Percentiles rank a stretch among this genome's conserved stretches.
These are phyloP conservation scores for Asbolus verrucosus DNA, from an alignment of 1,140 invertebrate genomes.

Conservation along the genomic window DNA sequence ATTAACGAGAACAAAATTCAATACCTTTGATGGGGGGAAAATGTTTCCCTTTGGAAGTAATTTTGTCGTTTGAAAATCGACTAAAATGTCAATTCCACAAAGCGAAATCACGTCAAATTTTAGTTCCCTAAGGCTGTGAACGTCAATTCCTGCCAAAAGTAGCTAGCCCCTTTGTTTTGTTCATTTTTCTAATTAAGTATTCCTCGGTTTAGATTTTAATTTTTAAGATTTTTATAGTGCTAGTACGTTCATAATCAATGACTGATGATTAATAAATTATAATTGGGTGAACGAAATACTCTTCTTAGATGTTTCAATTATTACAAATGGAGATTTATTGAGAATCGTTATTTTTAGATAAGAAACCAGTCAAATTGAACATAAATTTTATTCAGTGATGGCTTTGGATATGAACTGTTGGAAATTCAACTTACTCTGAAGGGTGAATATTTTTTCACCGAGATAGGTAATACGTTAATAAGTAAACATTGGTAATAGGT, in stretches of 20 bases:
- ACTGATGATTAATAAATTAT: neutral
- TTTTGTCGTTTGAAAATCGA: slow-evolving; percentile 21
- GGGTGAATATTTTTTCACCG: too few species aligned
- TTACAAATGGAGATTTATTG: too few species aligned
- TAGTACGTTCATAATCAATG: neutral
- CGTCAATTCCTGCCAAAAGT: slow-evolving; percentile 7
- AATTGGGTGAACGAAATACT: neutral
- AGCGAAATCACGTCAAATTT: slow-evolving; percentile 16
- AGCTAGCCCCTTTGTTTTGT: neutral
- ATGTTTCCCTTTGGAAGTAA: slow-evolving; percentile 16
- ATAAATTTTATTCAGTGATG: too few species aligned
- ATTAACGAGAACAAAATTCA: slow-evolving; percentile 29
- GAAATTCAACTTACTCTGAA: too few species aligned
- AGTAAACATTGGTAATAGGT: too few species aligned
- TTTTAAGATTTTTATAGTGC: slow-evolving; percentile 10
- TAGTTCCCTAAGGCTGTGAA: slow-evolving; percentile 13
- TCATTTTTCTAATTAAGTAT: slow-evolving; percentile 25
- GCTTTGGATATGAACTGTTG: too few species aligned
- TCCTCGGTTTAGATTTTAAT: neutral
- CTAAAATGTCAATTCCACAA: slow-evolving; percentile 25
- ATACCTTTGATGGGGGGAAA: slow-evolving; percentile 7
- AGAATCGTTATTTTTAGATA: too few species aligned
- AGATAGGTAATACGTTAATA: too few species aligned
- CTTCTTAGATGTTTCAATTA: too few species aligned
- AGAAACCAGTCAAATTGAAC: too few species aligned